These are phyloP conservation scores for Panagrolaimus sp. DNA, from an alignment of 1,140 invertebrate species.

Conservation along the genomic window DNA sequence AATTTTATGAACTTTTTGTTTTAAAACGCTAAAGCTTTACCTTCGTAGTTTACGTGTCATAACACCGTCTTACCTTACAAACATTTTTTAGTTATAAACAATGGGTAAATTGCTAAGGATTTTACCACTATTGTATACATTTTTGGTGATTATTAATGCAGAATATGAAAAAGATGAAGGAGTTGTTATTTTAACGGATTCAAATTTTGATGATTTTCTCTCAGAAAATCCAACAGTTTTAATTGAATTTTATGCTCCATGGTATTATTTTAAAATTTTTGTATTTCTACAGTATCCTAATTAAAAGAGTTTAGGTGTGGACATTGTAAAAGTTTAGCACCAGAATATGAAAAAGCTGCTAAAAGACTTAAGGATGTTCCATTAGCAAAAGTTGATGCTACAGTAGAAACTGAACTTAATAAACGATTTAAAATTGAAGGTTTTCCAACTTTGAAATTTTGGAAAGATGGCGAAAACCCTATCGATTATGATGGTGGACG, in stretches of 20 bases:
- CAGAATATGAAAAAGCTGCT: slow-evolving; percentile 92
- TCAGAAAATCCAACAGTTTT: slow-evolving; percentile 35
- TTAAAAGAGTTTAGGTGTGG: slow-evolving; percentile 41
- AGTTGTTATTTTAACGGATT: slow-evolving; percentile 35
- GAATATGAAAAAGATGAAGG: slow-evolving; percentile 36
- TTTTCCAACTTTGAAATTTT: slow-evolving; percentile 58
- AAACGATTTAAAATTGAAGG: slow-evolving; percentile 56
- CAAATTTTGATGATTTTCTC: slow-evolving; percentile 43
- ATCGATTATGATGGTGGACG: slow-evolving; percentile 55
- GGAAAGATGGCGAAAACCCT: slow-evolving; percentile 45
- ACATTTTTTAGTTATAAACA: neutral
- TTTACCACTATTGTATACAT: neutral
- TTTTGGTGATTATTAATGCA: neutral
- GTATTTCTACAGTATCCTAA: neutral
- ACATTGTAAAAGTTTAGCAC: slow-evolving; percentile 67
- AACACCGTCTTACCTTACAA: neutral
- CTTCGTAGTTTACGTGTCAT: neutral
- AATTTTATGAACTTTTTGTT: no score
- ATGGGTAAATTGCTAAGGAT: neutral
- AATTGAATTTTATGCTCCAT: slow-evolving; percentile 50
- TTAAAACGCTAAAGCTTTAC: no score
- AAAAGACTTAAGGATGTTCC: slow-evolving; percentile 75
- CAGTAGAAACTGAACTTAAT: slow-evolving; percentile 51
- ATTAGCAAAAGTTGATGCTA: slow-evolving; percentile 62
- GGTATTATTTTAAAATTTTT: slow-evolving; percentile 18